These are phyloP conservation scores for Dynastes hyllus DNA, from an alignment of 2,888 invertebrate genomes.

Conservation along the genomic window DNA sequence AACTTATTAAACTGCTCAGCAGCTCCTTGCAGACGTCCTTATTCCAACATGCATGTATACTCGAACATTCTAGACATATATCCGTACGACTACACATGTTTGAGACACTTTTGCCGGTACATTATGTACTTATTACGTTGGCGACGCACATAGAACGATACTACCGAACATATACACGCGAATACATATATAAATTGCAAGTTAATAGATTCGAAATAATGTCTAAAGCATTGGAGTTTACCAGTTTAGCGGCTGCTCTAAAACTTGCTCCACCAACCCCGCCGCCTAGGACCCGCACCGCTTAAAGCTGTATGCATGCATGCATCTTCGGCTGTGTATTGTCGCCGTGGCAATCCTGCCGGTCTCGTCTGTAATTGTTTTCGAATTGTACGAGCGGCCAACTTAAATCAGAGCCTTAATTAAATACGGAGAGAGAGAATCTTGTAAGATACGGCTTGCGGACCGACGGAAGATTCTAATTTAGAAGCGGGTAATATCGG, in stretches of 20 bases:
- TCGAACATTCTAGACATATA: not conserved
- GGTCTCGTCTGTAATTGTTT: constrained; percentile 63
- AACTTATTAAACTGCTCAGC: constrained; percentile 41
- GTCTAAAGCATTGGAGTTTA: constrained; percentile 17
- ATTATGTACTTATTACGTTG: not conserved
- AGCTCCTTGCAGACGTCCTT: not conserved
- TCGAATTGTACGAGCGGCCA: constrained; percentile 66
- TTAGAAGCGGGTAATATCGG: constrained; percentile 7
- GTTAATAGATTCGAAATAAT: constrained; percentile 67
- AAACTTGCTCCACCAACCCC: not conserved
- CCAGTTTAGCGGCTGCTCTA: not conserved
- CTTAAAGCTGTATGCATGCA: constrained; percentile 46
- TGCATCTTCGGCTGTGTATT: constrained; percentile 7
- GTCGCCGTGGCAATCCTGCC: not conserved
- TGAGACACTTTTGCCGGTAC: constrained; percentile 17
- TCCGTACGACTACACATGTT: constrained; percentile 36
- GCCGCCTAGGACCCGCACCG: not conserved
- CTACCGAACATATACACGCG: constrained; percentile 51
- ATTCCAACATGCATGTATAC: not conserved
- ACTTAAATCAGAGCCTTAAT: constrained; percentile 70
- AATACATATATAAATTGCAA: constrained; percentile 64
- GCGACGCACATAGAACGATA: constrained; percentile 53
- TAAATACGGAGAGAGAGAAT: constrained; percentile 62
- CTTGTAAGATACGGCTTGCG: constrained; percentile 9
- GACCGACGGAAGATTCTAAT: not conserved